Conservation (phyloP, 2,113 vertebrate species). For the Colinus virginianus region DNA sequence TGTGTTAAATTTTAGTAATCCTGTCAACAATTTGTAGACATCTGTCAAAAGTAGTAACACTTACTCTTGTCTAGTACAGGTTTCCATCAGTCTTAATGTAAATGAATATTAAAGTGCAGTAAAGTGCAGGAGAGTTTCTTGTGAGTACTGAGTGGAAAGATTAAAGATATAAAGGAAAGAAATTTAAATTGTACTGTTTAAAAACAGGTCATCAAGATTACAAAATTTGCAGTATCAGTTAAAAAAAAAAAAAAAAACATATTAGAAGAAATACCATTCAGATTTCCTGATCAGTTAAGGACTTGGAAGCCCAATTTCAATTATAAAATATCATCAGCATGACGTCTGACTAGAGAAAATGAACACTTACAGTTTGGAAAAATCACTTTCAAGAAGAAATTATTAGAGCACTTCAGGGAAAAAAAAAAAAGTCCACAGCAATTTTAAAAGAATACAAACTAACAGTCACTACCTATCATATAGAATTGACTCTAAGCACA, state of each 20-base stretch:
- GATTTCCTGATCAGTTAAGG: not conserved
- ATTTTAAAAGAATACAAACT: not conserved
- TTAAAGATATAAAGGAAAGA: not conserved
- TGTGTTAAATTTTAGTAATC: not conserved
- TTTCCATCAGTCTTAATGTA: not conserved
- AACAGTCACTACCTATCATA: not conserved
- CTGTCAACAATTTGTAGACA: not conserved
- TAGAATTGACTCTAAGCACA: not conserved
- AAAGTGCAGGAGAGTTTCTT: not conserved
- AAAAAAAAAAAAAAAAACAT: not conserved
- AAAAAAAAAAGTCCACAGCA: not conserved
- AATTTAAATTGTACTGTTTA: fast-evolving
- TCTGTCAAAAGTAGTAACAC: not conserved
- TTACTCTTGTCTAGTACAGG: not conserved
- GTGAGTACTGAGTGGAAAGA: not conserved
- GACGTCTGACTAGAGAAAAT: not conserved
- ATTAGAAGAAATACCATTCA: not conserved
- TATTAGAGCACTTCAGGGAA: not conserved
- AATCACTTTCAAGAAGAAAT: not conserved
- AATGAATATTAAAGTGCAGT: not conserved
- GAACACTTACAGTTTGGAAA: not conserved
- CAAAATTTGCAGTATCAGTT: not conserved
- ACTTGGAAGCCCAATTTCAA: not conserved
- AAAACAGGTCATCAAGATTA: not conserved
- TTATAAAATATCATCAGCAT: not conserved